Conservation (phyloP, 2,113 vertebrate species). For the Cinclus mexicanus region DNA sequence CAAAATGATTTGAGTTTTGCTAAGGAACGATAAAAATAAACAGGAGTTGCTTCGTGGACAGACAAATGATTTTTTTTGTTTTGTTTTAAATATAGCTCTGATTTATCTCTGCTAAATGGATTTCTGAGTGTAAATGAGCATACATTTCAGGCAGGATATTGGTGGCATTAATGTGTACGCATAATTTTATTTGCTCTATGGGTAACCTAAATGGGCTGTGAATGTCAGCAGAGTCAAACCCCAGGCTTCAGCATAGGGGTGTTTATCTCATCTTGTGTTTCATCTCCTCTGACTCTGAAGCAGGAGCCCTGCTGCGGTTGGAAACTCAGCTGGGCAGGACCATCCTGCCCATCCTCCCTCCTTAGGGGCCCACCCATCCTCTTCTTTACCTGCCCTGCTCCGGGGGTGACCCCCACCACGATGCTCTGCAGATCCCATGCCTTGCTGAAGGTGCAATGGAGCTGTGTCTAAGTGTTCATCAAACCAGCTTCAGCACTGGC, state of each 20-base stretch:
- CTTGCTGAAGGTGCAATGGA: accelerated
- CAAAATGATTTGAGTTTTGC: not conserved
- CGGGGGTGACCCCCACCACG: not conserved
- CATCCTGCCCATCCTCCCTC: not conserved
- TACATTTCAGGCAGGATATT: not conserved
- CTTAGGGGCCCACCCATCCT: not conserved
- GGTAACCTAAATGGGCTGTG: slow-evolving; percentile 30
- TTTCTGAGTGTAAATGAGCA: slow-evolving; percentile 36
- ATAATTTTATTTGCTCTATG: slow-evolving; percentile 28
- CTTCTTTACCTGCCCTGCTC: accelerated
- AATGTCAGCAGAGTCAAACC: slow-evolving; percentile 30
- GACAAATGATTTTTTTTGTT: not conserved
- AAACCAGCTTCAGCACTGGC: not conserved
- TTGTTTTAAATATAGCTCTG: not conserved
- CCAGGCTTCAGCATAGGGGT: not conserved
- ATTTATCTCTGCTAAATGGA: not conserved
- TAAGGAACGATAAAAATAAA: not conserved
- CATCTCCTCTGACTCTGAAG: not conserved
- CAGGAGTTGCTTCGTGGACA: not conserved
- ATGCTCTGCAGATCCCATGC: accelerated
- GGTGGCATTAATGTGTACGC: not conserved
- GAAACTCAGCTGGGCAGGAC: not conserved
- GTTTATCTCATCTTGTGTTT: not conserved
- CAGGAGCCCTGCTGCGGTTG: not conserved
- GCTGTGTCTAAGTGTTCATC: no score